Conservation (phyloP, 1,140 invertebrate genomes). For the Adoxophyes honmai region DNA sequence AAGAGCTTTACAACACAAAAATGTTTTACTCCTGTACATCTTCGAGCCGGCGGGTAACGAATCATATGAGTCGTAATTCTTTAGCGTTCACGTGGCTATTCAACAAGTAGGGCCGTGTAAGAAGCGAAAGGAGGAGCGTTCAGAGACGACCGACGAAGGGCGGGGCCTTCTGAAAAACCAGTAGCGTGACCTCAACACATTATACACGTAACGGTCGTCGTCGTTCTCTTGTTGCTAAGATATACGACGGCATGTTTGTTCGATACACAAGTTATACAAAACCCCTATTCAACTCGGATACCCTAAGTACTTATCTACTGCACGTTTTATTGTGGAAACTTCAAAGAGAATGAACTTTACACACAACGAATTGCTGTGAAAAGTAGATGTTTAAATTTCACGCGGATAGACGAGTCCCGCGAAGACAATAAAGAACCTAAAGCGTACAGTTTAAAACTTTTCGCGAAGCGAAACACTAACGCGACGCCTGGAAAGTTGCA, state of each 20-base stretch:
- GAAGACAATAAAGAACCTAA: constrained; percentile 69
- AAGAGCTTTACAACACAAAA: constrained; percentile 22
- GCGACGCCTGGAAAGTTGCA: constrained; percentile 57
- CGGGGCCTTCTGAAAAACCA: constrained; percentile 65
- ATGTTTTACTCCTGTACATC: constrained; percentile 11
- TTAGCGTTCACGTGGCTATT: constrained; percentile 45
- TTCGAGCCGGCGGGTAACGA: constrained; percentile 34
- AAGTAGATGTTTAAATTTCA: constrained; percentile 57
- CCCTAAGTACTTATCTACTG: constrained; percentile 8
- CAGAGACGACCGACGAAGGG: constrained; percentile 51
- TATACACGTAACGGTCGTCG: constrained; percentile 55
- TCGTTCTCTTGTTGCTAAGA: constrained; percentile 54
- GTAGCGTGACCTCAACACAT: constrained; percentile 42
- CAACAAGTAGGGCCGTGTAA: constrained; percentile 50
- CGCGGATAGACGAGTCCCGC: constrained; percentile 42
- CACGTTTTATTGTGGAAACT: constrained; percentile 31
- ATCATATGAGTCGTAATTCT: constrained; percentile 48
- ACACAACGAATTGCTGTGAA: constrained; percentile 39
- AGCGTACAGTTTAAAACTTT: constrained; percentile 70
- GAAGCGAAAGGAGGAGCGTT: constrained; percentile 66
- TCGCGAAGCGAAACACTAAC: constrained; percentile 50
- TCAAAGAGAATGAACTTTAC: constrained; percentile 39
- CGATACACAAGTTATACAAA: constrained; percentile 28
- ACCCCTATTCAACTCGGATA: constrained; percentile 1
- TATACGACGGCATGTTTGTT: constrained; percentile 43